These are phyloP conservation scores for Lepas anatifera DNA, from an alignment of 2,888 invertebrate genomes.

Conservation along the genomic window DNA sequence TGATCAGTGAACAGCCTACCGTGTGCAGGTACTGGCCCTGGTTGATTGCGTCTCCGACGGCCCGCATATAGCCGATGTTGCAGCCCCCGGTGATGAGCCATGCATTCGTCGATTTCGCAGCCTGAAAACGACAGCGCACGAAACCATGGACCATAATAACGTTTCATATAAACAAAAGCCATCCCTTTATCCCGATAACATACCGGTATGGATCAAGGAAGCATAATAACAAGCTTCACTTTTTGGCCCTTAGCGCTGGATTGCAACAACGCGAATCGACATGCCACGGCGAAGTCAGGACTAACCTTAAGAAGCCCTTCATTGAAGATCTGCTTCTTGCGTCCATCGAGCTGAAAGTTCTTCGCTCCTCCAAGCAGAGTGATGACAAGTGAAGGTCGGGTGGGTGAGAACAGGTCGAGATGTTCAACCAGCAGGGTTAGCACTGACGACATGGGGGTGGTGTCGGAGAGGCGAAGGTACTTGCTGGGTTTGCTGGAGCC, in stretches of 20 bases:
- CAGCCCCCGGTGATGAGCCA: constrained; percentile 36
- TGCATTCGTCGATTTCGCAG: constrained; percentile 34
- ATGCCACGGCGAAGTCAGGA: too few relatives aligned
- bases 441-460: constrained; percentile 30
- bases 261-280: too few relatives aligned
- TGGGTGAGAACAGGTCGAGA: constrained; percentile 34
- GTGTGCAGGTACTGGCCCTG: constrained; percentile 34
- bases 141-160: too few relatives aligned
- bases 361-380: constrained; percentile 37
- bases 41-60: constrained; percentile 35
- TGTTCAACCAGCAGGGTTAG: constrained; percentile 31
- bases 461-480: constrained; percentile 33
- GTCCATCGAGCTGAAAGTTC: constrained; percentile 35
- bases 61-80: constrained; percentile 36
- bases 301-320: constrained; percentile 33
- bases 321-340: constrained; percentile 34
- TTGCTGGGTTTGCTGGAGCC: constrained; percentile 26
- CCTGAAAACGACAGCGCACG: not conserved
- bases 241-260: too few relatives aligned
- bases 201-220: too few relatives aligned
- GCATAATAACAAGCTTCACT: too few relatives aligned
- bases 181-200: too few relatives aligned
- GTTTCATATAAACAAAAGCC: too few relatives aligned
- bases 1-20: constrained; percentile 31
- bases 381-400: constrained; percentile 33